Evolutionary conservation across 2,113 vertebrate genomes (phyloP).

Genomic region (Cichladusa arquata): DNA sequence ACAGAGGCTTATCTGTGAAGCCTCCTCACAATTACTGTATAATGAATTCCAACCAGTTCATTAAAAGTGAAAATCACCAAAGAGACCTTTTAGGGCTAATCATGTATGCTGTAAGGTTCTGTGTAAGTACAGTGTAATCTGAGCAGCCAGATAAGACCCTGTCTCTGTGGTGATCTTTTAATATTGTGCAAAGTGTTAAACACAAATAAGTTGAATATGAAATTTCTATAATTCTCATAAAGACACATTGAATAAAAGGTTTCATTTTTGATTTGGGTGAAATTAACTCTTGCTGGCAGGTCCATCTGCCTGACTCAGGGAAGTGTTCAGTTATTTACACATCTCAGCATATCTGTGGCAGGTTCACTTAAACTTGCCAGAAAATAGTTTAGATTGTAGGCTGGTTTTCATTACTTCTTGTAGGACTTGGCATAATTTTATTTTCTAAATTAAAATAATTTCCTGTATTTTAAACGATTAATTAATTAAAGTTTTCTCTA

Average conservation of each 20-base stretch:
- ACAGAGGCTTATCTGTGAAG: conserved; percentile 48
- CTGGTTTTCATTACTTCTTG: neutral
- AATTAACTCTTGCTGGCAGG: neutral
- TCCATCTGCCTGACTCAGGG: neutral
- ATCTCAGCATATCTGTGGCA: neutral
- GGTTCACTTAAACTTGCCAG: neutral
- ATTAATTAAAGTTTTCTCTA: neutral
- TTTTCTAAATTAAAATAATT: neutral
- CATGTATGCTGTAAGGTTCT: neutral
- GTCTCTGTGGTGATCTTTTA: conserved; percentile 14
- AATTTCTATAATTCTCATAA: neutral
- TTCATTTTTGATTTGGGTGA: neutral
- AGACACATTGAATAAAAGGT: neutral
- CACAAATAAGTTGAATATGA: neutral
- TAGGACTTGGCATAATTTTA: neutral
- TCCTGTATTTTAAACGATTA: neutral
- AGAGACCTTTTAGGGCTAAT: conserved; percentile 64
- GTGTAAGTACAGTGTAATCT: conserved; percentile 30
- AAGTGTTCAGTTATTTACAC: neutral
- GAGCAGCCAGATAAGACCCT: conserved; percentile 26
- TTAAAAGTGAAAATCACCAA: conserved; percentile 63
- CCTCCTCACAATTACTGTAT: conserved; percentile 35
- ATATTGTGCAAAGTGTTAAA: conserved; percentile 38
- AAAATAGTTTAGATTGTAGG: neutral
- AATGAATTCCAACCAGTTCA: conserved; percentile 65